A percentile compares a stretch with the other conserved stretches of the same genome.
phyloP scores from a whole-genome alignment of 2,888 invertebrate species.

The Leptopilina syphax region DNA sequence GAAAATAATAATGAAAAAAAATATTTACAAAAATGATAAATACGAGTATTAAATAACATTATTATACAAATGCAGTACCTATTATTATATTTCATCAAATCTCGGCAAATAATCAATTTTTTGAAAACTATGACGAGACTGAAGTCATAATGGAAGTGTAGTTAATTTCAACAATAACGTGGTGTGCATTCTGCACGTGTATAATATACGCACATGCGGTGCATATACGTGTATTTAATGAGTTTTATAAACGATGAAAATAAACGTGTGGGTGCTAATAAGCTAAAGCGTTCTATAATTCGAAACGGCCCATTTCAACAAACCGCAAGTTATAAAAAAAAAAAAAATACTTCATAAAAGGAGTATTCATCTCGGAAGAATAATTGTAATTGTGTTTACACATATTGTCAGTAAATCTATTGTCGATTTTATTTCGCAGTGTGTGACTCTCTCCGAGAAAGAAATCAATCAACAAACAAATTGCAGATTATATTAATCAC shows the following conservation, averaged over 20 bases:
- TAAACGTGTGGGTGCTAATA: constrained; percentile 6
- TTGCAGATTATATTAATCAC: too few species aligned
- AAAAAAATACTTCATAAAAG: neutral
- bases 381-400: neutral
- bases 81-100: too few species aligned
- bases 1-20: too few species aligned
- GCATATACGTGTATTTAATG: neutral
- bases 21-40: too few species aligned
- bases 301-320: neutral
- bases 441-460: too few species aligned
- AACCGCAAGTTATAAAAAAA: neutral
- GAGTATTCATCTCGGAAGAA: neutral
- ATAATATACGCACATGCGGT: too few species aligned
- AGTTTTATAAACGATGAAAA: neutral
- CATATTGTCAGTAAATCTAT: neutral
- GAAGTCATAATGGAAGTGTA: too few species aligned
- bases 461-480: too few species aligned
- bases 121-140: too few species aligned
- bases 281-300: constrained; percentile 10
- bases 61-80: too few species aligned
- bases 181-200: neutral
- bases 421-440: neutral
- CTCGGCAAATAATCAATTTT: too few species aligned
- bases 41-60: too few species aligned
- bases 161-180: neutral